Evolutionary conservation across 2,888 invertebrate species (phyloP).

Genomic region (Sinelater perroti): DNA sequence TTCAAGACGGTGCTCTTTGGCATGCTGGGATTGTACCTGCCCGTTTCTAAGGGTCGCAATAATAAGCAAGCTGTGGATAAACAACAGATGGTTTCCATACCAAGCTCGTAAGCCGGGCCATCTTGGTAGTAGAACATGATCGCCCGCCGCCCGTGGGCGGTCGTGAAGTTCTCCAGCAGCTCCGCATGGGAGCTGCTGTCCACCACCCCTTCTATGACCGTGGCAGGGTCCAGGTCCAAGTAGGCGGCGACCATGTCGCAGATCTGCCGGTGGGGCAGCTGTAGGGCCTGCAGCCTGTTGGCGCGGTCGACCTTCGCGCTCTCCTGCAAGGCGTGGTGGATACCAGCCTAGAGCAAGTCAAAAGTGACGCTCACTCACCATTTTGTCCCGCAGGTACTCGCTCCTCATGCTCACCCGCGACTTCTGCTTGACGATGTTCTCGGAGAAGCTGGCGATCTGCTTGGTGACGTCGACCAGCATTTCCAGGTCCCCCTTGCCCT

Average conservation of each 20-base stretch:
- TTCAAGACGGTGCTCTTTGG: constrained; percentile 58
- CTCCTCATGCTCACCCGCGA: constrained; percentile 2
- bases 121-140: constrained; percentile 74
- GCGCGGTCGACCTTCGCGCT: neutral
- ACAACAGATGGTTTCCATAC: too few relatives aligned
- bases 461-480: constrained; percentile 49
- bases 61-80: neutral
- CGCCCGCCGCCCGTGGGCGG: constrained; percentile 66
- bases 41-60: constrained; percentile 65
- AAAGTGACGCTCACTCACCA: too few relatives aligned
- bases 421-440: constrained; percentile 10
- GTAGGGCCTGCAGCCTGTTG: constrained; percentile 59
- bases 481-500: constrained; percentile 2
- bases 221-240: constrained; percentile 64
- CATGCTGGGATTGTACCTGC: constrained; percentile 64
- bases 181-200: constrained; percentile 73
- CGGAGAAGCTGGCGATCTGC: constrained; percentile 44
- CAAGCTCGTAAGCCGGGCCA: constrained; percentile 70
- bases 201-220: constrained; percentile 74
- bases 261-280: constrained; percentile 70
- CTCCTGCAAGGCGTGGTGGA: neutral
- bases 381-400: constrained; percentile 17
- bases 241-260: constrained; percentile 72
- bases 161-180: constrained; percentile 69
- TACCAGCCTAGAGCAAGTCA: too few relatives aligned